Percentiles rank a stretch among this genome's conserved stretches.
Conservation (phyloP, 2,797 vertebrate genomes). For the Neostethus bicornis region DNA sequence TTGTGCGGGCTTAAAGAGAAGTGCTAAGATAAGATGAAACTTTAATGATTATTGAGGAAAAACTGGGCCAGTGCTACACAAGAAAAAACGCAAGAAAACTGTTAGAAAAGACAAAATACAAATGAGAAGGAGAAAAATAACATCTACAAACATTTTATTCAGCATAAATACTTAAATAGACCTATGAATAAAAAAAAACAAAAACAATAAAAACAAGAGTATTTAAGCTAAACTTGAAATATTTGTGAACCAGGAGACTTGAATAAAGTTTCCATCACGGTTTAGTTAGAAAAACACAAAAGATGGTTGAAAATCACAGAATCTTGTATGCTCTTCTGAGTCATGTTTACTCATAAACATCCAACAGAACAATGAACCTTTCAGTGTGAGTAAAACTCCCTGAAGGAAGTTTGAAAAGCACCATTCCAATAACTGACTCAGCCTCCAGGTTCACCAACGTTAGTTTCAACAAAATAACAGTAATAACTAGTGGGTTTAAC, state of each 20-base stretch:
- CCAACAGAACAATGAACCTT: not conserved
- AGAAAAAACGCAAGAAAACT: not conserved
- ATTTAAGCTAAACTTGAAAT: no score
- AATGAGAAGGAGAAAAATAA: not conserved
- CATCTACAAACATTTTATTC: not conserved
- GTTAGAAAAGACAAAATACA: not conserved
- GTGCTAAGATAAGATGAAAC: constrained; percentile 52
- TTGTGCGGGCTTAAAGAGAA: constrained; percentile 26
- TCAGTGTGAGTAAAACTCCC: not conserved
- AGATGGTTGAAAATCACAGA: not conserved
- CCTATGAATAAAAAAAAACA: no score
- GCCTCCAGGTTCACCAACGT: not conserved
- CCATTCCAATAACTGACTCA: not conserved
- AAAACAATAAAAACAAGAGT: no score
- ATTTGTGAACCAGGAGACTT: no score
- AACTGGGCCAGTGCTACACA: constrained; percentile 15
- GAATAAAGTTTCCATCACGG: not conserved
- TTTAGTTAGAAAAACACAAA: not conserved
- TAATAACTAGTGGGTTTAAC: not conserved
- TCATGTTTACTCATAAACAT: not conserved
- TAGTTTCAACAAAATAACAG: not conserved
- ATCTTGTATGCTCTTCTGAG: not conserved
- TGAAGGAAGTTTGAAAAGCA: not conserved
- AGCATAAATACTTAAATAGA: no score
- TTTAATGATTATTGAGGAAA: constrained; percentile 47